Conservation (phyloP, 2,113 vertebrate species). For the Sturnus vulgaris region DNA sequence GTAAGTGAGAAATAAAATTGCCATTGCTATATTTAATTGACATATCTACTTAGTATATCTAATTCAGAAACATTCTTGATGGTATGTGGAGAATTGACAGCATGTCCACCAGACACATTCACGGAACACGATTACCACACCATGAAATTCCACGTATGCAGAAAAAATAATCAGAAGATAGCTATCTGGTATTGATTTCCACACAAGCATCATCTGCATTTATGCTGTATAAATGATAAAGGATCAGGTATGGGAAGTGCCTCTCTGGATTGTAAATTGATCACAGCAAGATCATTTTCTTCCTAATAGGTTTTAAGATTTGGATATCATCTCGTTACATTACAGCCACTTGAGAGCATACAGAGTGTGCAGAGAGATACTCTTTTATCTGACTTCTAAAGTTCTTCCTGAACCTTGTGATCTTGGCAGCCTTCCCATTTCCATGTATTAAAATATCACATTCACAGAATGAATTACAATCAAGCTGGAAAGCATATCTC, state of each 20-base stretch:
- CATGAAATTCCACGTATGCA: background rate
- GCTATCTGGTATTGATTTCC: background rate
- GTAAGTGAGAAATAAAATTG: constrained; percentile 12
- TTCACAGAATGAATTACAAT: constrained; percentile 30
- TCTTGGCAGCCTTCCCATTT: constrained; percentile 29
- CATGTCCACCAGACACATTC: background rate
- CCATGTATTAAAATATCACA: constrained; percentile 25
- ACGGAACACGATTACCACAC: background rate
- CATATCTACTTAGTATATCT: background rate
- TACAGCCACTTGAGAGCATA: background rate
- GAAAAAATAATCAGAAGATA: background rate
- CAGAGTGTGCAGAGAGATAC: background rate
- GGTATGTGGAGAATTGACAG: background rate
- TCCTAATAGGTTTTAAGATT: constrained; percentile 20
- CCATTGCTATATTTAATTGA: constrained; percentile 19
- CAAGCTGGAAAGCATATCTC: background rate
- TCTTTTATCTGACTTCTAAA: constrained; percentile 41
- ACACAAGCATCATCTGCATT: background rate
- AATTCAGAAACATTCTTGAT: background rate
- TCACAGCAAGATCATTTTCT: constrained; percentile 34
- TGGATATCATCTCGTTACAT: background rate
- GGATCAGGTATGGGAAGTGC: background rate
- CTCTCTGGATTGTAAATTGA: background rate
- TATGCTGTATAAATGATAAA: background rate
- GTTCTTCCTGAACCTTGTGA: constrained; percentile 34